These are phyloP conservation scores for Steinernema carpocapsae DNA, from an alignment of 2,888 invertebrate genomes.

Conservation along the genomic window DNA sequence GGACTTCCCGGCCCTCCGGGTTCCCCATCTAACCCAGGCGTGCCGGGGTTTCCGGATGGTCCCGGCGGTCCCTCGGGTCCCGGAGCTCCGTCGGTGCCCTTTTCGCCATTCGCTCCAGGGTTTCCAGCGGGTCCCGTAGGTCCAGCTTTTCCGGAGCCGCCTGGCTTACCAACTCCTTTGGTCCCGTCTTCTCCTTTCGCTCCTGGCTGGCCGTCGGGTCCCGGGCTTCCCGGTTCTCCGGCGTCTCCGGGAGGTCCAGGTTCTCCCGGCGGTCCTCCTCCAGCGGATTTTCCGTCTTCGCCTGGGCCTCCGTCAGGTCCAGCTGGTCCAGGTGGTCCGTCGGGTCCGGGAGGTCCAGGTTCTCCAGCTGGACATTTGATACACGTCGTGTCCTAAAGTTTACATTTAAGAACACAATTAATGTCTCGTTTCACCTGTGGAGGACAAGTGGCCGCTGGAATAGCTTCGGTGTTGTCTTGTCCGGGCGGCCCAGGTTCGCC, in stretches of 20 bases:
- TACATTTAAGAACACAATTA: slow-evolving; percentile 24
- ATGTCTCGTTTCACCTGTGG: background rate
- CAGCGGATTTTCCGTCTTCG: slow-evolving; percentile 53
- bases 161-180: slow-evolving; percentile 39
- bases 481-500: slow-evolving; percentile 54
- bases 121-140: slow-evolving; percentile 3
- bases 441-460: slow-evolving; percentile 55
- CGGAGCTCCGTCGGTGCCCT: background rate
- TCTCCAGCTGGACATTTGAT: too few relatives aligned
- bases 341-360: slow-evolving; percentile 10
- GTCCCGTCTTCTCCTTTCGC: slow-evolving; percentile 30
- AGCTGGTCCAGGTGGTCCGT: slow-evolving; percentile 42
- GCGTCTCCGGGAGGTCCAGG: too few relatives aligned
- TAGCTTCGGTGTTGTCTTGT: slow-evolving; percentile 49
- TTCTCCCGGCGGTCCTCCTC: slow-evolving; percentile 40
- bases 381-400: slow-evolving; percentile 51
- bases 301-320: slow-evolving; percentile 56
- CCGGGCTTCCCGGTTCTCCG: slow-evolving; percentile 28
- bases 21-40: background rate
- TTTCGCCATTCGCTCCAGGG: slow-evolving; percentile 8
- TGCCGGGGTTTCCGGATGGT: slow-evolving; percentile 13
- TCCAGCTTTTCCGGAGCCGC: background rate
- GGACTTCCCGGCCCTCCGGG: slow-evolving; percentile 28
- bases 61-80: slow-evolving; percentile 26
- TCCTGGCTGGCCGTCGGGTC: slow-evolving; percentile 37